A percentile compares a stretch with the other conserved stretches of the same genome.
Evolutionary conservation across 1,140 invertebrate species (phyloP).

Genomic region (Cryptotermes secundus): DNA sequence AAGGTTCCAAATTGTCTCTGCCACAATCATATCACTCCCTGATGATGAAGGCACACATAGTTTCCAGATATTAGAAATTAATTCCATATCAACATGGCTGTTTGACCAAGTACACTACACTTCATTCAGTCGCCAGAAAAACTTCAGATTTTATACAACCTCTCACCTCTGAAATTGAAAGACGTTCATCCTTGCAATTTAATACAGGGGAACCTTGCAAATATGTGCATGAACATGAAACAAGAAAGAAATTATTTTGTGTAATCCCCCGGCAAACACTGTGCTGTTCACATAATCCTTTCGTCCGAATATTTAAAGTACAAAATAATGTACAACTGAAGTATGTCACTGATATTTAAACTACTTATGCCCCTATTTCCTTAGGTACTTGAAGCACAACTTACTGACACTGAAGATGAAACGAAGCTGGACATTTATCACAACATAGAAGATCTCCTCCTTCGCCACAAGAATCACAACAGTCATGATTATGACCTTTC

Average conservation of each 20-base stretch:
- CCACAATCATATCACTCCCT: too few relatives aligned
- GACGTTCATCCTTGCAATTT: too few relatives aligned
- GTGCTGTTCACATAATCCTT: background rate
- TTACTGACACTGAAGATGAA: conserved; percentile 92
- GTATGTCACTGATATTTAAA: background rate
- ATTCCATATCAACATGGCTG: too few relatives aligned
- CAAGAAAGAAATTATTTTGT: background rate
- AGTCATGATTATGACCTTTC: conserved; percentile 89
- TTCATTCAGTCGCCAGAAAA: too few relatives aligned
- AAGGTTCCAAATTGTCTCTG: too few relatives aligned
- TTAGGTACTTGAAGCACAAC: background rate
- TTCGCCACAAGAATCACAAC: conserved; percentile 89
- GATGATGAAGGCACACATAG: too few relatives aligned
- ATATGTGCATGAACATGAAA: too few relatives aligned
- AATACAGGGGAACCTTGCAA: too few relatives aligned
- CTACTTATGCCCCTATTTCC: background rate
- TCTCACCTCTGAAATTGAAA: too few relatives aligned
- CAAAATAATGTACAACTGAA: background rate
- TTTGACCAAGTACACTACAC: too few relatives aligned
- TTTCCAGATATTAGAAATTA: too few relatives aligned
- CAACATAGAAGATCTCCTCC: conserved; percentile 95
- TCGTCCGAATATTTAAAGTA: background rate
- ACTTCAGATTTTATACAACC: too few relatives aligned
- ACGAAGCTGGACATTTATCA: conserved; percentile 91
- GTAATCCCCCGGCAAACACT: background rate